Conservation (phyloP, 2,113 vertebrate species). For the Pteronura brasiliensis region DNA sequence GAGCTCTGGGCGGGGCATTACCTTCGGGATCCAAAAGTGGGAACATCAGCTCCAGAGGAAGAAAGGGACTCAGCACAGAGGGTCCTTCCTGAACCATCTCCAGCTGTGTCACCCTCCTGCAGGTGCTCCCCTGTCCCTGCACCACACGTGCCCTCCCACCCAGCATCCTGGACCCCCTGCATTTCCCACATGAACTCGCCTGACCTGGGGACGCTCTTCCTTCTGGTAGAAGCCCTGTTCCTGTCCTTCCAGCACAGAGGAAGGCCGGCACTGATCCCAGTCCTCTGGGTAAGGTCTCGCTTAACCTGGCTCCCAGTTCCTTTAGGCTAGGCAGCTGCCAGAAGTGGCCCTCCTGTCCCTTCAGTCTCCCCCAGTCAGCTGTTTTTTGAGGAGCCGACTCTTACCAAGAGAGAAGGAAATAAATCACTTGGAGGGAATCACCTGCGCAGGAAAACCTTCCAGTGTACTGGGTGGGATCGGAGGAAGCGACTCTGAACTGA, state of each 20-base stretch:
- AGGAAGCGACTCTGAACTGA: not conserved
- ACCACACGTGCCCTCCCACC: not conserved
- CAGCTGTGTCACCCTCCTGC: not conserved
- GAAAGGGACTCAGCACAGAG: not conserved
- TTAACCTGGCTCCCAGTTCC: not conserved
- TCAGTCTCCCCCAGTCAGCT: not conserved
- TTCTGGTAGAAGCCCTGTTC: too few relatives aligned
- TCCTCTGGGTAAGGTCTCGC: too few relatives aligned
- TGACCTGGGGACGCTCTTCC: too few relatives aligned
- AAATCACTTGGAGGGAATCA: not conserved
- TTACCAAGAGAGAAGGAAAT: not conserved
- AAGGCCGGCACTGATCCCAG: too few relatives aligned
- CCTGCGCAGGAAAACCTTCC: fast-evolving
- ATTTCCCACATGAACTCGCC: too few relatives aligned
- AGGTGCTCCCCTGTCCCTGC: not conserved
- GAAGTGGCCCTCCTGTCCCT: not conserved
- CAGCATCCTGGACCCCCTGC: too few relatives aligned
- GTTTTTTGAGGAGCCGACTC: not conserved
- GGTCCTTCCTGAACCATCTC: not conserved
- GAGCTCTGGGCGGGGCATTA: not conserved
- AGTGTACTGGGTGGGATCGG: not conserved
- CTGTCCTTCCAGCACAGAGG: too few relatives aligned
- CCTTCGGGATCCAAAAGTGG: not conserved
- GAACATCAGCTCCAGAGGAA: not conserved
- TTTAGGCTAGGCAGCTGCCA: fast-evolving